Evolutionary conservation across 2,797 vertebrate species (phyloP).

Genomic region (Kryptolebias ocellatus): DNA sequence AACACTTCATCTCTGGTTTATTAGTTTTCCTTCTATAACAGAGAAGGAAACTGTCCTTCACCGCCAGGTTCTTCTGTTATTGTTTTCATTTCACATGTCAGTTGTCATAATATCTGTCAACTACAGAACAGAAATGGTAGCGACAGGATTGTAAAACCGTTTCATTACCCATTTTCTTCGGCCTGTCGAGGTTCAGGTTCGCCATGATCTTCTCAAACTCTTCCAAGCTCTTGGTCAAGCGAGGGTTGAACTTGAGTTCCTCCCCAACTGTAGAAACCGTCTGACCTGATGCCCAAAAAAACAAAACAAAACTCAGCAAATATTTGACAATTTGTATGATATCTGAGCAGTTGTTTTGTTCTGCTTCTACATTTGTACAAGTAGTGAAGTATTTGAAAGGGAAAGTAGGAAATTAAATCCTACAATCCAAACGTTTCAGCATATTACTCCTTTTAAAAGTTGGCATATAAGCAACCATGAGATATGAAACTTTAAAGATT

Average conservation of each 20-base stretch:
- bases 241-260: conserved; percentile 86
- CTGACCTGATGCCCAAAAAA: conserved; percentile 78
- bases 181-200: conserved; percentile 88
- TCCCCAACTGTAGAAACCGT: conserved; percentile 87
- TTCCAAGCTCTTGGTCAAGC: conserved; percentile 83
- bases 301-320: not conserved
- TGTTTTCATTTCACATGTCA: no score
- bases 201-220: conserved; percentile 89
- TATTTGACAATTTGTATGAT: not conserved
- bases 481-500: not conserved
- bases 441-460: not conserved
- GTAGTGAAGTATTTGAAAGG: not conserved
- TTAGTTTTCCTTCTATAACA: no score
- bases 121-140: not conserved
- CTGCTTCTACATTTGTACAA: not conserved
- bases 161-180: conserved; percentile 84
- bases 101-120: not conserved
- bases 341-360: not conserved
- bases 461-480: not conserved
- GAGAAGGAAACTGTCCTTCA: no score
- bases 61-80: no score
- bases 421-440: no score
- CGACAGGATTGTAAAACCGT: not conserved
- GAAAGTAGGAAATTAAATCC: not conserved
- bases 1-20: no score